phyloP scores from a whole-genome alignment of 2,888 invertebrate genomes.

The Nephrotoma appendiculata region DNA sequence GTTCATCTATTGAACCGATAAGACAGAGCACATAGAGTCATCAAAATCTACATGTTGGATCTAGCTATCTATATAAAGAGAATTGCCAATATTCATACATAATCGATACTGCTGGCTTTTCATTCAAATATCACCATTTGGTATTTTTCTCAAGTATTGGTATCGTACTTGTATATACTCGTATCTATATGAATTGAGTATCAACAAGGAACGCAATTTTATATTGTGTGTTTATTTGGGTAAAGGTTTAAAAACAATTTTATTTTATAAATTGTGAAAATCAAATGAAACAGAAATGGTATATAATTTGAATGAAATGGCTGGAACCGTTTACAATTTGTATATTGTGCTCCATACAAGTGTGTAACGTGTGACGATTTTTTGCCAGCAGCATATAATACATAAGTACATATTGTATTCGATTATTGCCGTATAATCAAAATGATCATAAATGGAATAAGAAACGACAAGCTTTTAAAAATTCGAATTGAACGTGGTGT shows the following conservation, averaged over 20 bases:
- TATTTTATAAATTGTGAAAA: background rate
- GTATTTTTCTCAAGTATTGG: background rate
- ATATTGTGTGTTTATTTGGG: background rate
- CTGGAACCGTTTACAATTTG: background rate
- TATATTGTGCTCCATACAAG: background rate
- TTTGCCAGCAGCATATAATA: background rate
- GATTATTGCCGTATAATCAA: background rate
- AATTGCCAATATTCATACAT: background rate
- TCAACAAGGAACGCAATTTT: background rate
- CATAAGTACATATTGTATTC: background rate
- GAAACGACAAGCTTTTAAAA: background rate
- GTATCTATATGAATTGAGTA: background rate
- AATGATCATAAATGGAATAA: background rate
- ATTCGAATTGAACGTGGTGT: background rate
- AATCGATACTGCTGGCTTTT: background rate
- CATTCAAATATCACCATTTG: background rate
- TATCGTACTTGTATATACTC: background rate
- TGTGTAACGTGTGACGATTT: background rate
- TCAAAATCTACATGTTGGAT: background rate
- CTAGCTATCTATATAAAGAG: background rate
- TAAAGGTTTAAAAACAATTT: background rate
- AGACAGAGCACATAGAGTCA: background rate
- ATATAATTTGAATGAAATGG: background rate
- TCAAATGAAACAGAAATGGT: background rate
- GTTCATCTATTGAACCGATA: background rate